Evolutionary conservation across 2,888 invertebrate genomes (phyloP).

Genomic region (Abrostola triplasia): DNA sequence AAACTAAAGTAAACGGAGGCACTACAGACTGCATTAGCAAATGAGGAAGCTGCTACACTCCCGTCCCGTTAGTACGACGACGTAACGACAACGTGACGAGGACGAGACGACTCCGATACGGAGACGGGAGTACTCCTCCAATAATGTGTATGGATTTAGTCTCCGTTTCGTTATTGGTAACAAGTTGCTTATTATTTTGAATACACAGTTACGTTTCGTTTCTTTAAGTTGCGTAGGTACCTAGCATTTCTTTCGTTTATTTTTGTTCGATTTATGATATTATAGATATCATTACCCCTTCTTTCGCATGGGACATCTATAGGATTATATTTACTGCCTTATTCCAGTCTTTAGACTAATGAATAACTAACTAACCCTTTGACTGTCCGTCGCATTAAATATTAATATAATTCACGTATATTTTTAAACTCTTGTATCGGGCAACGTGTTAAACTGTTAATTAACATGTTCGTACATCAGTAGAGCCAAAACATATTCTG

Average conservation of each 20-base stretch:
- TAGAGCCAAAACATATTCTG: too few species aligned
- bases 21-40: slow-evolving; percentile 61
- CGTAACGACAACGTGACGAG: slow-evolving; percentile 2
- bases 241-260: not conserved
- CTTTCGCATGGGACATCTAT: not conserved
- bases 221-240: not conserved
- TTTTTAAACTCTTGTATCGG: too few species aligned
- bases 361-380: too few species aligned
- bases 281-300: not conserved
- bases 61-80: slow-evolving; percentile 13
- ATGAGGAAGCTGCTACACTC: slow-evolving; percentile 42
- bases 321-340: too few species aligned
- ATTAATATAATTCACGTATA: too few species aligned
- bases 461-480: too few species aligned
- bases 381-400: too few species aligned
- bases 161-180: slow-evolving; percentile 13
- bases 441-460: too few species aligned
- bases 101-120: slow-evolving; percentile 10
- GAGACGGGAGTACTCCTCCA: slow-evolving; percentile 3
- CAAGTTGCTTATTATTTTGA: slow-evolving; percentile 1
- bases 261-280: not conserved
- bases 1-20: slow-evolving; percentile 2
- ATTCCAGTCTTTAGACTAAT: too few species aligned
- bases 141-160: slow-evolving; percentile 13
- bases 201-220: not conserved